phyloP scores from a whole-genome alignment of 1,140 invertebrate genomes.

The Drosophila carrolli region DNA sequence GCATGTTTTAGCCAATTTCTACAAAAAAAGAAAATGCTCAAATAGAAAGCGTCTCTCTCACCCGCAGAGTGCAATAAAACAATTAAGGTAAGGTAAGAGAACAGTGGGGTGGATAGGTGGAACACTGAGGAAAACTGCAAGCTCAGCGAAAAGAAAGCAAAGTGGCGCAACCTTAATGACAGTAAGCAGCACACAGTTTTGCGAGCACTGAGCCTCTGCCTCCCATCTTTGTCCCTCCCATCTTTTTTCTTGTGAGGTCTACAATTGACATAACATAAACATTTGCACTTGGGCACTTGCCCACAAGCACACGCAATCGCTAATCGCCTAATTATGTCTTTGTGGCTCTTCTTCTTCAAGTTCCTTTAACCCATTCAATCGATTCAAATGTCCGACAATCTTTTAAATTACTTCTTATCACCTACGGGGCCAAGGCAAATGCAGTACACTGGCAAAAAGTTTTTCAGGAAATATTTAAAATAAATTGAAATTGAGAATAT shows the following conservation, averaged over 20 bases:
- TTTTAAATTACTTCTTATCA: slow-evolving; percentile 82
- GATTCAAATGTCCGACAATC: slow-evolving; percentile 76
- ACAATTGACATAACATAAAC: slow-evolving; percentile 51
- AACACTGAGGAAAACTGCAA: slow-evolving; percentile 43
- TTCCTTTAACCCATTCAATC: slow-evolving; percentile 39
- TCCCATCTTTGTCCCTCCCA: neutral
- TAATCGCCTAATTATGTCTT: slow-evolving; percentile 53
- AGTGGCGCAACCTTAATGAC: slow-evolving; percentile 43
- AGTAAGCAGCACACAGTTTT: slow-evolving; percentile 27
- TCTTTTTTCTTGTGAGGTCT: slow-evolving; percentile 40
- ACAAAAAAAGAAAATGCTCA: slow-evolving; percentile 40
- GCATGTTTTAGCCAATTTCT: slow-evolving; percentile 25
- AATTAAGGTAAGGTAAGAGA: slow-evolving; percentile 55
- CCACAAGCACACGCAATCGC: slow-evolving; percentile 22
- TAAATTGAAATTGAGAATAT: too few relatives aligned
- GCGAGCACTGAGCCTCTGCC: slow-evolving; percentile 3
- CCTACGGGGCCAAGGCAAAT: slow-evolving; percentile 43
- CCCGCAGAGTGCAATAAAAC: slow-evolving; percentile 55
- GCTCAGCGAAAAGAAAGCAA: slow-evolving; percentile 45
- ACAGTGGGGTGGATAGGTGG: slow-evolving; percentile 16
- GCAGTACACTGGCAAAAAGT: slow-evolving; percentile 14
- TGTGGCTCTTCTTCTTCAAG: slow-evolving; percentile 35
- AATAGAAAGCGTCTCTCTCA: slow-evolving; percentile 56
- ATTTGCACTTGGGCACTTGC: slow-evolving; percentile 27
- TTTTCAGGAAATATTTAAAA: too few relatives aligned